Evolutionary conservation across 2,113 vertebrate genomes (phyloP).

Genomic region (Podarcis raffonei): DNA sequence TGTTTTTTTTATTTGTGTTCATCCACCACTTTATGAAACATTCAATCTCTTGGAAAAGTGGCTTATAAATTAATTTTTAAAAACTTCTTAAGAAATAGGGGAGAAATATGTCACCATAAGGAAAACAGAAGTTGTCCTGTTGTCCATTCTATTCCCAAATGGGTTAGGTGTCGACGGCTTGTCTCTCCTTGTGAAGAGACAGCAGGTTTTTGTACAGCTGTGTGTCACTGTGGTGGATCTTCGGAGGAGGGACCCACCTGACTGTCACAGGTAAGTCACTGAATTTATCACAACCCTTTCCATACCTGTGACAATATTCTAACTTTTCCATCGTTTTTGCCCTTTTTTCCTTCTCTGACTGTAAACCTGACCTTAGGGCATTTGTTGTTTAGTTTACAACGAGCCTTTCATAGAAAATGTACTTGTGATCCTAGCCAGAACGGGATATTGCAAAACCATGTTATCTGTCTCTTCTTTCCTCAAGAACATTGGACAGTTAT

Average conservation of each 20-base stretch:
- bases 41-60: no score
- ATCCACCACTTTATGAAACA: no score
- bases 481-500: background rate
- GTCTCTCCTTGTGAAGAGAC: background rate
- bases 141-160: no score
- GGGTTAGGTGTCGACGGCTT: background rate
- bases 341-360: background rate
- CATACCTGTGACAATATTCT: background rate
- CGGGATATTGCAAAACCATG: background rate
- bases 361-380: background rate
- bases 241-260: constrained; percentile 16
- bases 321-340: background rate
- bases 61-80: no score
- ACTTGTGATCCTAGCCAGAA: background rate
- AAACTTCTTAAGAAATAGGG: background rate
- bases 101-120: background rate
- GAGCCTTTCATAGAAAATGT: background rate
- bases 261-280: background rate
- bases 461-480: no score
- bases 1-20: no score
- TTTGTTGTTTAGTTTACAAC: no score
- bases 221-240: constrained; percentile 36
- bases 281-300: background rate
- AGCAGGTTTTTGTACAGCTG: constrained; percentile 38
- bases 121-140: background rate